phyloP scores from a whole-genome alignment of 2,797 vertebrate species.

The Ctenopoma kingsleyae region DNA sequence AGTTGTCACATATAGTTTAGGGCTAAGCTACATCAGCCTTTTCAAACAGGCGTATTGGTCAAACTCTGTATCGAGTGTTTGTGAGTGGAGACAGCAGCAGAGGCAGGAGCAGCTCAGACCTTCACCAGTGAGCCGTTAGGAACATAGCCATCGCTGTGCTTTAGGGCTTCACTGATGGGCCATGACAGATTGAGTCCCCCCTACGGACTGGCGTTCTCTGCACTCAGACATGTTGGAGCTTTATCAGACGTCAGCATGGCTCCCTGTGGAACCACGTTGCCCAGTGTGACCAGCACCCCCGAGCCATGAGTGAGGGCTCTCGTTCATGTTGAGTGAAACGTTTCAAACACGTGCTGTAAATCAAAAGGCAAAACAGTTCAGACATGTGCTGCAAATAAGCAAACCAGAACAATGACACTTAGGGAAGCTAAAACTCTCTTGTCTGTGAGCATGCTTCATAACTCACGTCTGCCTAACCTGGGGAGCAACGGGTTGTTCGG shows the following conservation, averaged over 20 bases:
- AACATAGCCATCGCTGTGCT: conserved; percentile 54
- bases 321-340: conserved; percentile 15
- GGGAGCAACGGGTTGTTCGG: conserved; percentile 10
- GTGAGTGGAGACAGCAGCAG: conserved; percentile 8
- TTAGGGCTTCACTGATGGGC: conserved; percentile 59
- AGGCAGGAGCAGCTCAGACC: conserved; percentile 46
- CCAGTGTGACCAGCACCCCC: conserved; percentile 43
- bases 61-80: conserved; percentile 19
- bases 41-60: conserved; percentile 23
- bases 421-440: conserved; percentile 54
- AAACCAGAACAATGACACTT: conserved; percentile 52
- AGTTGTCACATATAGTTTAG: conserved; percentile 20
- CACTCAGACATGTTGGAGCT: conserved; percentile 62
- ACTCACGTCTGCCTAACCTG: conserved; percentile 59
- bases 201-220: conserved; percentile 53
- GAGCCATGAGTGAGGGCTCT: conserved; percentile 5
- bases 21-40: conserved; percentile 18
- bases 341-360: conserved; percentile 40
- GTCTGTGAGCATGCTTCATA: conserved; percentile 45
- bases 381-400: conserved; percentile 61
- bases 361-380: conserved; percentile 31
- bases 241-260: conserved; percentile 63
- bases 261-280: conserved; percentile 52
- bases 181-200: conserved; percentile 71
- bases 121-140: conserved; percentile 43